Conservation (phyloP, 2,888 invertebrate species). For the Aleiodes leptofemur region DNA sequence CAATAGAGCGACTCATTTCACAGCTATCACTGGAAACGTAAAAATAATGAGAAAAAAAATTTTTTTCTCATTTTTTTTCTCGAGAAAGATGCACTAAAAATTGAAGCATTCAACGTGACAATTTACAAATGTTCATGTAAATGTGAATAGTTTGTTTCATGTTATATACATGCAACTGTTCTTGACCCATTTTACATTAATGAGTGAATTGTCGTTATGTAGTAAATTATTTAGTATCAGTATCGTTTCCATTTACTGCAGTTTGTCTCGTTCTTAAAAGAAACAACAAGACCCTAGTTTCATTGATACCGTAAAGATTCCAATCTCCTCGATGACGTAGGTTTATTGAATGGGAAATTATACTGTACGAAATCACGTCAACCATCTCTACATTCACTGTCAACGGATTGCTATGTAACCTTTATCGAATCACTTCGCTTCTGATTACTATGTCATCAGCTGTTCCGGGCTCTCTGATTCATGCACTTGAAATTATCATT, state of each 20-base stretch:
- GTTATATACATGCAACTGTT: neutral
- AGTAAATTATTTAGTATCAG: neutral
- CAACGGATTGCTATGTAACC: slow-evolving; percentile 23
- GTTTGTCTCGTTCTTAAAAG: too few relatives aligned
- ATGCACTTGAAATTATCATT: slow-evolving; percentile 11
- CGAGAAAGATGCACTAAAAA: neutral
- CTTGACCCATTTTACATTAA: slow-evolving; percentile 16
- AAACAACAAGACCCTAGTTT: too few relatives aligned
- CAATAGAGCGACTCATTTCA: too few relatives aligned
- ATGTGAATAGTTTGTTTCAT: neutral
- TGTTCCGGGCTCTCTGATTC: slow-evolving; percentile 28
- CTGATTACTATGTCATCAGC: slow-evolving; percentile 24
- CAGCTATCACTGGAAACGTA: too few relatives aligned
- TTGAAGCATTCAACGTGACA: neutral
- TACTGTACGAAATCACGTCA: too few relatives aligned
- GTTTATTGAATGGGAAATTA: slow-evolving; percentile 7
- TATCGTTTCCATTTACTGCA: too few relatives aligned
- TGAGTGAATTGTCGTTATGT: neutral
- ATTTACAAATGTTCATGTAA: neutral
- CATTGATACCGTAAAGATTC: neutral
- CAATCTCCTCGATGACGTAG: slow-evolving; percentile 4
- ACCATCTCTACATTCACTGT: slow-evolving; percentile 1
- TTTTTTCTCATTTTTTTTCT: neutral
- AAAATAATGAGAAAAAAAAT: too few relatives aligned
- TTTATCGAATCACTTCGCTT: slow-evolving; percentile 7